Conservation (phyloP, 2,888 invertebrate genomes). For the Spisula solida region DNA sequence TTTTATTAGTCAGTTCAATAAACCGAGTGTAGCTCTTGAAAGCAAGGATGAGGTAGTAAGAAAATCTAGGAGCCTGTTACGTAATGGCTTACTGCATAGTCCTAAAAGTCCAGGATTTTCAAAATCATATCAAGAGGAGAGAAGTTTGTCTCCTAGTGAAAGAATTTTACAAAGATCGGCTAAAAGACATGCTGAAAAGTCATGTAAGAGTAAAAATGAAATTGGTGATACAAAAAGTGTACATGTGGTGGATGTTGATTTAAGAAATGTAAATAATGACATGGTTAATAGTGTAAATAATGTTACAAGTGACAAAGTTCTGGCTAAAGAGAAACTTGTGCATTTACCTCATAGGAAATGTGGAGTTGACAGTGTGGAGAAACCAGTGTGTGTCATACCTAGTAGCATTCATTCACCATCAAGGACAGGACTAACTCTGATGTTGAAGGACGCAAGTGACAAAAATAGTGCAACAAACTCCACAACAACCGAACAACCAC, state of each 20-base stretch:
- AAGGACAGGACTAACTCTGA: constrained; percentile 7
- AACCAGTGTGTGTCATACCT: neutral
- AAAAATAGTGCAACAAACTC: neutral
- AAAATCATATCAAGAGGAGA: constrained; percentile 23
- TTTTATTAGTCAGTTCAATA: neutral
- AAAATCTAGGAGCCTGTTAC: neutral
- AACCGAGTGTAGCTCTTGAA: neutral
- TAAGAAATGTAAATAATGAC: neutral
- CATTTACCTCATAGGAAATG: constrained; percentile 37
- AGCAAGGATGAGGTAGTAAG: neutral
- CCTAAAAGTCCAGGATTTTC: neutral
- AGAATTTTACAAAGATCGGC: constrained; percentile 33
- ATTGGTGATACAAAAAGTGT: neutral
- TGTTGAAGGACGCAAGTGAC: neutral
- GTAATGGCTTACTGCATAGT: neutral
- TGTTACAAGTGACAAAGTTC: neutral
- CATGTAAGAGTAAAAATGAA: neutral
- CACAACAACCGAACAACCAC: constrained; percentile 30
- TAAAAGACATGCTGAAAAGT: neutral
- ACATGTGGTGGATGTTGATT: neutral
- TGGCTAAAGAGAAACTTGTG: constrained; percentile 25
- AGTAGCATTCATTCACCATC: neutral
- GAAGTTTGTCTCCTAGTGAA: constrained; percentile 44
- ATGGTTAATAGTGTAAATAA: neutral
- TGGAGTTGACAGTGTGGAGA: neutral